Conservation (phyloP, 1,140 invertebrate genomes). For the Mylabris phalerata region DNA sequence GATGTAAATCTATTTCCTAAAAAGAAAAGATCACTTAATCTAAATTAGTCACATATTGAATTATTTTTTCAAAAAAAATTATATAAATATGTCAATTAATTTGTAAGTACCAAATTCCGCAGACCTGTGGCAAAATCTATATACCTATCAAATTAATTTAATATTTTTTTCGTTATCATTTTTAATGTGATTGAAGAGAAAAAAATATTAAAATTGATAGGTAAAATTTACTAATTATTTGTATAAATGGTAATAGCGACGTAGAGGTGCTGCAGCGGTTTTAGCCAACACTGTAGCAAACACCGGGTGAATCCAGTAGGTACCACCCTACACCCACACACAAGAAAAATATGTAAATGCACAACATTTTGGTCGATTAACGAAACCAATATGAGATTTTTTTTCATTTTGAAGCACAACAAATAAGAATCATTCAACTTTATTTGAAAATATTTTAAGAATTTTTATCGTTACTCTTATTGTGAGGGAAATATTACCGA, state of each 20-base stretch:
- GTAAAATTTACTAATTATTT: constrained; percentile 11
- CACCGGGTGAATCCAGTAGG: constrained; percentile 38
- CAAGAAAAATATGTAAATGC: constrained; percentile 35
- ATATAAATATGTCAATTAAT: constrained; percentile 32
- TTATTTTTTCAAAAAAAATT: too few relatives aligned
- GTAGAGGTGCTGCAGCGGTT: constrained; percentile 39
- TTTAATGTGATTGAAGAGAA: neutral
- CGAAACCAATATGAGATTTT: neutral
- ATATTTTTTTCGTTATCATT: neutral
- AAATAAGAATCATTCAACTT: neutral
- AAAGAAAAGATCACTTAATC: constrained; percentile 32
- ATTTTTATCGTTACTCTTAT: too few relatives aligned
- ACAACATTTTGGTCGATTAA: neutral
- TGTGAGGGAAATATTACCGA: too few relatives aligned
- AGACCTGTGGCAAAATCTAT: constrained; percentile 31
- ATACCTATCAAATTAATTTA: constrained; percentile 28
- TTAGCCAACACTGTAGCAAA: constrained; percentile 41
- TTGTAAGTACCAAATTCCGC: constrained; percentile 34
- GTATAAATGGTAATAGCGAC: constrained; percentile 33
- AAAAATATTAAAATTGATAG: constrained; percentile 11
- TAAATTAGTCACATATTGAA: constrained; percentile 36
- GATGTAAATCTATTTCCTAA: neutral
- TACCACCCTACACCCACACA: constrained; percentile 39
- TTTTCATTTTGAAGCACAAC: neutral
- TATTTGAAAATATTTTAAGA: too few relatives aligned